Evolutionary conservation across 2,888 invertebrate genomes (phyloP).

Genomic region (Ophion ellenae): DNA sequence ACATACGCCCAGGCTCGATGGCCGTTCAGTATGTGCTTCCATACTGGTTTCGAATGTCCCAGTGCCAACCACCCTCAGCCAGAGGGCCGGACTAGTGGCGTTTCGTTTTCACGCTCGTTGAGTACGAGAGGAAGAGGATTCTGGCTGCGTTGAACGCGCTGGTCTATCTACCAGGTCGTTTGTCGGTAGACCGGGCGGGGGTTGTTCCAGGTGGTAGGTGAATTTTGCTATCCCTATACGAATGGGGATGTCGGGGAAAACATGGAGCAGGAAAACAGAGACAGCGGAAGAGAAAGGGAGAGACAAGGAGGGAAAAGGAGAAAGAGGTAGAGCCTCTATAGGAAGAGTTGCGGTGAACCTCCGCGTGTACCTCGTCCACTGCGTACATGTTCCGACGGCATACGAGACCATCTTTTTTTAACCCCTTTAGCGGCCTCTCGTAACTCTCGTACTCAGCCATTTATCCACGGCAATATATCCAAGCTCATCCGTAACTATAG

Average conservation of each 20-base stretch:
- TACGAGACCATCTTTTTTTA: slow-evolving; percentile 48
- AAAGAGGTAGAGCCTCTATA: slow-evolving; percentile 81
- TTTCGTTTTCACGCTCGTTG: slow-evolving; percentile 76
- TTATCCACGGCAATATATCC: slow-evolving; percentile 44
- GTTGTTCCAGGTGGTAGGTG: slow-evolving; percentile 54
- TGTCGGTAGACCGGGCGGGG: slow-evolving; percentile 59
- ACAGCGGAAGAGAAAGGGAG: slow-evolving; percentile 77
- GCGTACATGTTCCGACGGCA: slow-evolving; percentile 71
- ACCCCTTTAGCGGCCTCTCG: slow-evolving; percentile 28
- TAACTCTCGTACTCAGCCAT: slow-evolving; percentile 23
- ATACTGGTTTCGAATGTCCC: slow-evolving; percentile 50
- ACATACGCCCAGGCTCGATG: slow-evolving; percentile 29
- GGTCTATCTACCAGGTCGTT: slow-evolving; percentile 62
- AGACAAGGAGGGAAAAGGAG: slow-evolving; percentile 60
- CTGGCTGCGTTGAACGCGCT: slow-evolving; percentile 62
- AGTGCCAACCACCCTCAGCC: slow-evolving; percentile 49
- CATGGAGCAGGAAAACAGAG: slow-evolving; percentile 53
- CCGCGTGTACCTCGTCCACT: slow-evolving; percentile 72
- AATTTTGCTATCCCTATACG: slow-evolving; percentile 50
- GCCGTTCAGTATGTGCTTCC: slow-evolving; percentile 23
- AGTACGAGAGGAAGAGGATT: slow-evolving; percentile 69
- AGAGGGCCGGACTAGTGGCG: slow-evolving; percentile 57
- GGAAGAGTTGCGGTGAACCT: slow-evolving; percentile 81
- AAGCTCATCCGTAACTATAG: background rate
- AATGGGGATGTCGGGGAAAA: slow-evolving; percentile 38